A percentile compares a stretch with the other conserved stretches of the same genome.
phyloP scores from a whole-genome alignment of 2,888 invertebrate species.

The Sesia bembeciformis region DNA sequence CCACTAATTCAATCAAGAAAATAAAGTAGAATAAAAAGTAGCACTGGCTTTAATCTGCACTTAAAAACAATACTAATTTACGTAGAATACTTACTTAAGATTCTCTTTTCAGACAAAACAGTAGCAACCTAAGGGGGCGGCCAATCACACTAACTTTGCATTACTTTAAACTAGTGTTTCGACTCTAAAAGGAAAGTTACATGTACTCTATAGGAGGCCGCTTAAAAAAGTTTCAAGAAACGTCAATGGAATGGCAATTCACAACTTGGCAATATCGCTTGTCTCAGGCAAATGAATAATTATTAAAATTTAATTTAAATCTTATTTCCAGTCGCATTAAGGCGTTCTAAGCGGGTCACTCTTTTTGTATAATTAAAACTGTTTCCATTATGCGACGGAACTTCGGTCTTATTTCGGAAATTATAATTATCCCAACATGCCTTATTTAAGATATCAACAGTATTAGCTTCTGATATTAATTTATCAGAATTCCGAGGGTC shows the following conservation, averaged over 20 bases:
- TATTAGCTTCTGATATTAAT: too few species aligned
- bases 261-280: conserved; percentile 51
- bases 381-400: conserved; percentile 11
- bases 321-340: conserved; percentile 42
- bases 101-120: not conserved
- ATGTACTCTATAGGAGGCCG: conserved; percentile 42
- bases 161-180: conserved; percentile 26
- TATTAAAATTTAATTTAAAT: conserved; percentile 39
- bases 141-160: conserved; percentile 38
- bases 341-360: conserved; percentile 38
- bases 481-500: too few species aligned
- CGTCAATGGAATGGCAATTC: conserved; percentile 33
- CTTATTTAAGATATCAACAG: too few species aligned
- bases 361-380: conserved; percentile 43
- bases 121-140: conserved; percentile 19
- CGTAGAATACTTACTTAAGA: not conserved
- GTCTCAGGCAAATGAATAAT: conserved; percentile 44
- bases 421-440: too few species aligned
- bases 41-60: not conserved
- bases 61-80: not conserved
- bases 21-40: not conserved
- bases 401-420: not conserved
- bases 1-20: too few species aligned
- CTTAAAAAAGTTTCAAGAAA: conserved; percentile 40
- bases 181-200: conserved; percentile 49